phyloP scores from a whole-genome alignment of 2,888 invertebrate species.

The Endomychus coccineus region DNA sequence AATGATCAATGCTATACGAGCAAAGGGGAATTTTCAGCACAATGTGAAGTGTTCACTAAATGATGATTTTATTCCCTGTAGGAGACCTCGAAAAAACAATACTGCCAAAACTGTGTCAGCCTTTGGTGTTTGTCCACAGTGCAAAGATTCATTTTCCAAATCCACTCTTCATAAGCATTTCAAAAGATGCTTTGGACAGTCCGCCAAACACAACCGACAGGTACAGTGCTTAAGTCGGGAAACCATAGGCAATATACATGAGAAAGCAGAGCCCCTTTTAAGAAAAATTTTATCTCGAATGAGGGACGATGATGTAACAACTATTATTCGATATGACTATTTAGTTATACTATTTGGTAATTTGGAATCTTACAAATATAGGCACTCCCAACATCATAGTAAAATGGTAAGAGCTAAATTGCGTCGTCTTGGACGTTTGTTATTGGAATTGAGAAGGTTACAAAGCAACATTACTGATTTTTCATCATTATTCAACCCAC shows the following conservation, averaged over 20 bases:
- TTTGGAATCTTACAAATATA: conserved; percentile 1
- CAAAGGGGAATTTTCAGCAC: conserved; percentile 6
- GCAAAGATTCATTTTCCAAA: conserved; percentile 8
- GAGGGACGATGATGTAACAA: conserved; percentile 3
- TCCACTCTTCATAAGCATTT: conserved; percentile 6
- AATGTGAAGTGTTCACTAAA: conserved; percentile 3
- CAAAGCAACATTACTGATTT: conserved; percentile 8
- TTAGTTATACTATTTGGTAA: conserved; percentile 8
- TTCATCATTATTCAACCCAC: conserved; percentile 1
- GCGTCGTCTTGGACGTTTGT: conserved; percentile 8
- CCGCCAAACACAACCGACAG: not conserved
- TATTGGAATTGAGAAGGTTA: conserved; percentile 4
- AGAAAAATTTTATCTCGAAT: conserved; percentile 3
- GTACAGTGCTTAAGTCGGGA: conserved; percentile 1
- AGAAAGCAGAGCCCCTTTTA: conserved; percentile 3
- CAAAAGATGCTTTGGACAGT: conserved; percentile 3
- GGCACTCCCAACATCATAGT: conserved; percentile 1
- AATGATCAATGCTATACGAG: conserved; percentile 1
- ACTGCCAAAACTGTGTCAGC: conserved; percentile 1
- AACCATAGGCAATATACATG: conserved; percentile 6
- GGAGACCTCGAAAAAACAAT: conserved; percentile 5
- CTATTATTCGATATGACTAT: conserved; percentile 4
- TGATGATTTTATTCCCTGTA: conserved; percentile 2
- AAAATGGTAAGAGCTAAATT: conserved; percentile 9
- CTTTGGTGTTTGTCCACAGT: conserved; percentile 5